Conservation (phyloP, 35 echinoderm and acorn worm genomes). For the Strongylocentrotus purpuratus region DNA sequence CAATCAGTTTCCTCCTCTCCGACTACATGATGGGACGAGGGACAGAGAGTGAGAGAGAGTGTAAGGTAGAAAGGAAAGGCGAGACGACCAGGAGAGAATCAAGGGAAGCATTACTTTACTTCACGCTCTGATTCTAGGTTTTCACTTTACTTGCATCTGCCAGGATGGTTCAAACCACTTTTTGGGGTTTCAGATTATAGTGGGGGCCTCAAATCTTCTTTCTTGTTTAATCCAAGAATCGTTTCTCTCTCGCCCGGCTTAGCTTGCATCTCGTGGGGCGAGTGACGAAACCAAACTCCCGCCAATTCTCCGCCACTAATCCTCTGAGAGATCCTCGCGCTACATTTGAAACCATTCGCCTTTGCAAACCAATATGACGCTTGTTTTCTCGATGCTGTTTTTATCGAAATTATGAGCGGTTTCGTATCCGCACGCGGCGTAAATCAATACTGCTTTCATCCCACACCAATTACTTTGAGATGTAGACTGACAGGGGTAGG, state of each 20-base stretch:
- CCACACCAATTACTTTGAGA: slow-evolving; percentile 52
- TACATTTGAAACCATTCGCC: slow-evolving; percentile 55
- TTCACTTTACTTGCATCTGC: slow-evolving; percentile 50
- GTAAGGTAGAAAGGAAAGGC: slow-evolving; percentile 8
- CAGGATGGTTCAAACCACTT: slow-evolving; percentile 49
- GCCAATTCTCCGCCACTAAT: slow-evolving; percentile 54
- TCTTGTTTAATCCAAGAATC: slow-evolving; percentile 8
- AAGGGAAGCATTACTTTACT: slow-evolving; percentile 45
- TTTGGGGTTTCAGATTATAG: slow-evolving; percentile 53
- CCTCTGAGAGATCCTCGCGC: slow-evolving; percentile 50
- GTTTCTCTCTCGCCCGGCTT: slow-evolving; percentile 21
- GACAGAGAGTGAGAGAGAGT: not conserved
- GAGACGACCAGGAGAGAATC: slow-evolving; percentile 32
- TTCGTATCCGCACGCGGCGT: slow-evolving; percentile 50
- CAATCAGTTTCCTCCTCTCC: slow-evolving; percentile 45
- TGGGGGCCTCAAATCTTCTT: slow-evolving; percentile 30
- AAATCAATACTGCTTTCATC: slow-evolving; percentile 53
- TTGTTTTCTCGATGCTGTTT: slow-evolving; percentile 56
- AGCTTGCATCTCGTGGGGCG: slow-evolving; percentile 47
- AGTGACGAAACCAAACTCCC: slow-evolving; percentile 45
- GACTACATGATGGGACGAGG: slow-evolving; percentile 49
- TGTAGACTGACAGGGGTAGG: slow-evolving; percentile 42
- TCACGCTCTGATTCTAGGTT: slow-evolving; percentile 53
- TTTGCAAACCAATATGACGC: slow-evolving; percentile 56
- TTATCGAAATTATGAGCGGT: slow-evolving; percentile 56